These are phyloP conservation scores for Pteronura brasiliensis DNA, from an alignment of 2,113 vertebrate genomes.

Conservation along the genomic window DNA sequence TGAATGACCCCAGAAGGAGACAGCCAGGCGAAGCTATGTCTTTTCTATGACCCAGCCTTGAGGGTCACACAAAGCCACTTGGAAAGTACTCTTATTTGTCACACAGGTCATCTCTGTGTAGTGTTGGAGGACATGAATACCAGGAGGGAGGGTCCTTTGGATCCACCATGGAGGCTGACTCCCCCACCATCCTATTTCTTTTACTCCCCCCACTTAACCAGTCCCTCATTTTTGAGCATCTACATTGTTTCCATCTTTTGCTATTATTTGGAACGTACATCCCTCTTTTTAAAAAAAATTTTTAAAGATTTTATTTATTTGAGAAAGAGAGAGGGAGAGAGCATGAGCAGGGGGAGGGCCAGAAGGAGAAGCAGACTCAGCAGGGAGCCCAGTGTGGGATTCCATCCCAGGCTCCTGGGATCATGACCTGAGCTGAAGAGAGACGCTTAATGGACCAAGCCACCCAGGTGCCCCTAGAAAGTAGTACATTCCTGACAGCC, in stretches of 20 bases:
- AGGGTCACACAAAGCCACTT: not conserved
- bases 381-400: not conserved
- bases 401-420: not conserved
- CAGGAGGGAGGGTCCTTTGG: not conserved
- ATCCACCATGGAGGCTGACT: not conserved
- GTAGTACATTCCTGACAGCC: accelerated
- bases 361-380: not conserved
- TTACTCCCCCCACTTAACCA: not conserved
- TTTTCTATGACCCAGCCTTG: not conserved
- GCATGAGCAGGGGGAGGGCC: not conserved
- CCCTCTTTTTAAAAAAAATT: not conserved
- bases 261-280: accelerated
- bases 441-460: not conserved
- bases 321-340: not conserved
- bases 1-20: not conserved
- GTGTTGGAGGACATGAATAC: not conserved
- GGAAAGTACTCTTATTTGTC: not conserved
- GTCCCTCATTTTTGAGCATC: accelerated
- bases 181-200: accelerated
- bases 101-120: not conserved
- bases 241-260: accelerated
- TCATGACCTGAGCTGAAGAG: not conserved
- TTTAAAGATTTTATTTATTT: not conserved
- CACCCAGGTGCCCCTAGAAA: not conserved
- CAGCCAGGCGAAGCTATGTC: too few species aligned